phyloP scores from a whole-genome alignment of 1,140 invertebrate genomes.

The Apis laboriosa region DNA sequence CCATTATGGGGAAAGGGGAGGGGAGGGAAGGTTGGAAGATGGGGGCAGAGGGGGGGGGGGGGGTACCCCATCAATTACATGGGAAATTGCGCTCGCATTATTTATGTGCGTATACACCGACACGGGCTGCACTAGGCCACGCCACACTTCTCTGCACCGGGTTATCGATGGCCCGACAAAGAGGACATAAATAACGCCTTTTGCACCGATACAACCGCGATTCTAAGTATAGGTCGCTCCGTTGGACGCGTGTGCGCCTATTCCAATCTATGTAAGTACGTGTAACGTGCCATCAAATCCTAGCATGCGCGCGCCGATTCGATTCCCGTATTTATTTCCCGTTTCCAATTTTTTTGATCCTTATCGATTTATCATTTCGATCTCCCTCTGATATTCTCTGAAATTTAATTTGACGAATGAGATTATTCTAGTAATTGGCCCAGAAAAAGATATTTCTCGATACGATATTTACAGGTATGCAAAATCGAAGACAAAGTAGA shows the following conservation, averaged over 20 bases:
- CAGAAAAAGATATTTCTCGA: no score
- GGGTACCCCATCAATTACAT: conserved; percentile 77
- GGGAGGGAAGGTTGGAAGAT: conserved; percentile 22
- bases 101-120: conserved; percentile 73
- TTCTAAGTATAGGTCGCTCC: conserved; percentile 16
- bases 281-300: neutral
- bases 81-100: conserved; percentile 78
- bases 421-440: no score
- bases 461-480: no score
- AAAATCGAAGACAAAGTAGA: neutral
- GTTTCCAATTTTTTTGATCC: no score
- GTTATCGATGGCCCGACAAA: conserved; percentile 75
- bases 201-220: conserved; percentile 52
- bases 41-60: conserved; percentile 31
- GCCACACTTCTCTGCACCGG: conserved; percentile 53
- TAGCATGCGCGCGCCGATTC: no score
- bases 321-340: no score
- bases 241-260: neutral
- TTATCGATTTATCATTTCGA: no score
- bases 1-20: conserved; percentile 68
- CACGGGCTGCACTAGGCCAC: conserved; percentile 61
- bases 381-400: no score
- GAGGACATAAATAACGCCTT: conserved; percentile 75
- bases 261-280: neutral
- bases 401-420: no score